Conservation (phyloP, 2,888 invertebrate species). For the Pheosia gnoma region DNA sequence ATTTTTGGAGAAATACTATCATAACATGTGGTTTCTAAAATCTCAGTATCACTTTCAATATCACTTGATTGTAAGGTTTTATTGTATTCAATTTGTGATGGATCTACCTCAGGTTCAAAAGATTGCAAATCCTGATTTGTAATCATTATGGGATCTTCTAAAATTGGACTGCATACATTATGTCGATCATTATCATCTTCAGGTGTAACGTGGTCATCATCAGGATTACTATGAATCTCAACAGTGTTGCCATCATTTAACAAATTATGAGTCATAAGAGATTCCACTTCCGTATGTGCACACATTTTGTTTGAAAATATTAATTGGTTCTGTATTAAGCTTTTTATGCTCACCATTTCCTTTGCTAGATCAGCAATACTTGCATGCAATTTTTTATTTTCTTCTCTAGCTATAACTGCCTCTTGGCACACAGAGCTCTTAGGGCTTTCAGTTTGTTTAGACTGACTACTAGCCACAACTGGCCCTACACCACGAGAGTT, state of each 20-base stretch:
- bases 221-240: neutral
- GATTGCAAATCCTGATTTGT: neutral
- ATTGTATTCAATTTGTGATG: neutral
- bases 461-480: conserved; percentile 8
- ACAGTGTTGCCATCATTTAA: neutral
- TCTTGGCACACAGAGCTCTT: conserved; percentile 30
- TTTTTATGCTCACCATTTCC: conserved; percentile 43
- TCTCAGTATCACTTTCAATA: neutral
- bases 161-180: neutral
- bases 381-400: conserved; percentile 40
- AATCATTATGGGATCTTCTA: conserved; percentile 10
- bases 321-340: conserved; percentile 28
- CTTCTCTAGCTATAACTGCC: conserved; percentile 41
- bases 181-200: neutral
- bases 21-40: neutral
- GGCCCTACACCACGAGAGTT: conserved; percentile 15
- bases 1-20: neutral
- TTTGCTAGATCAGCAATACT: conserved; percentile 39
- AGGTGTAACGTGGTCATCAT: neutral
- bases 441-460: conserved; percentile 12
- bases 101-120: neutral
- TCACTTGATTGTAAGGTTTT: neutral
- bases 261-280: neutral
- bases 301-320: conserved; percentile 6
- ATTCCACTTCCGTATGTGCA: neutral